Percentiles rank a stretch among this genome's conserved stretches.
Evolutionary conservation across 2,797 vertebrate species (phyloP).

Genomic region (Pseudomugil gertrudae): DNA sequence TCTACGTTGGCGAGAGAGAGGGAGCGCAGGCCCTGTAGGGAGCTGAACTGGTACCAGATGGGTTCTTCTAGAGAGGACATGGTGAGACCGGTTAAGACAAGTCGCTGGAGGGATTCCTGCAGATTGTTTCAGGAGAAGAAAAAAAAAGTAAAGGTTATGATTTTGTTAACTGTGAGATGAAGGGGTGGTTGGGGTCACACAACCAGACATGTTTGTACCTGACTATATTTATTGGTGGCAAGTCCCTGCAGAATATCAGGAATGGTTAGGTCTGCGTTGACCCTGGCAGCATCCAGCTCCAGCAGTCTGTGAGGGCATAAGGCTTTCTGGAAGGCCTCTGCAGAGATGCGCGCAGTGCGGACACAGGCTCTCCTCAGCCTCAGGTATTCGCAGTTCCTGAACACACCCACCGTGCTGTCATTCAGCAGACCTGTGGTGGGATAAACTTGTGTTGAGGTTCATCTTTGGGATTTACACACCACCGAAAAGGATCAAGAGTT

Average conservation of each 20-base stretch:
- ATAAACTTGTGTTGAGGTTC: background rate
- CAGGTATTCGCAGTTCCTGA: conserved; percentile 90
- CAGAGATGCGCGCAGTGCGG: conserved; percentile 94
- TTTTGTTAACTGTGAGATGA: accelerated
- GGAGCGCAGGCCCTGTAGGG: conserved; percentile 88
- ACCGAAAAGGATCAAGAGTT: conserved; percentile 4
- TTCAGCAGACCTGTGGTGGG: conserved; percentile 87
- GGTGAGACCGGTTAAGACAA: conserved; percentile 93
- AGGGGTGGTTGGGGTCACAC: background rate
- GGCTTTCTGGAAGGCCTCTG: conserved; percentile 94
- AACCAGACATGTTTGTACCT: conserved; percentile 60
- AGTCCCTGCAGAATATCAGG: conserved; percentile 95
- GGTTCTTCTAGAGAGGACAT: conserved; percentile 96
- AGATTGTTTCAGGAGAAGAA: background rate
- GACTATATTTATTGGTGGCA: conserved; percentile 92
- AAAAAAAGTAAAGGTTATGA: background rate
- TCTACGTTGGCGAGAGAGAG: conserved; percentile 95
- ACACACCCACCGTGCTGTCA: conserved; percentile 94
- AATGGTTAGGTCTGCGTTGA: conserved; percentile 97
- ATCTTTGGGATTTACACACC: background rate
- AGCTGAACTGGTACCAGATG: conserved; percentile 88
- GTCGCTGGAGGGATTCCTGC: conserved; percentile 91
- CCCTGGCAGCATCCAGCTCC: conserved; percentile 93
- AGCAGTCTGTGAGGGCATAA: conserved; percentile 94
- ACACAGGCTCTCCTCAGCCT: conserved; percentile 93